Conservation (phyloP, 2,797 vertebrate genomes). For the Coregonus suidteri region DNA sequence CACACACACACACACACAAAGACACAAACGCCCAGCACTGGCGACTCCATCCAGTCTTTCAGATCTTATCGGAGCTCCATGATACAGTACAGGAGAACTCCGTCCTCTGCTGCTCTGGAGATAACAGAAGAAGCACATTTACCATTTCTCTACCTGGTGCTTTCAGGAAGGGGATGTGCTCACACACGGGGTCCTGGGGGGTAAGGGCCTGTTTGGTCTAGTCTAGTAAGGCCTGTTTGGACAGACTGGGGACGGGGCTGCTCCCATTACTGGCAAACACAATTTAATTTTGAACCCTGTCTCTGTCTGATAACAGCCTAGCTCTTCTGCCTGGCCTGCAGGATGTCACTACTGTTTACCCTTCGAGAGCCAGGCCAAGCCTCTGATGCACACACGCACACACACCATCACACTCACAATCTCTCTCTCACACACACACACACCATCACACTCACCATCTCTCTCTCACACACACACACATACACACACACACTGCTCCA, state of each 20-base stretch:
- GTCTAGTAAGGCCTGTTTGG: constrained; percentile 62
- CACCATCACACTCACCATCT: no score
- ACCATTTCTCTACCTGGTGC: constrained; percentile 42
- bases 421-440: no score
- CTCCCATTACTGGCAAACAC: constrained; percentile 73
- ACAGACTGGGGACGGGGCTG: constrained; percentile 64
- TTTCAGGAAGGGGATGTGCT: constrained; percentile 48
- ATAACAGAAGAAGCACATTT: constrained; percentile 65
- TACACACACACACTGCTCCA: constrained; percentile 5
- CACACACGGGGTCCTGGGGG: background rate
- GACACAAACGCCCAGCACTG: no score
- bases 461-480: background rate
- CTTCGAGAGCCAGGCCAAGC: background rate
- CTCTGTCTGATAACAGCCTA: constrained; percentile 41
- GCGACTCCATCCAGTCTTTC: no score
- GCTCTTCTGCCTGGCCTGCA: background rate
- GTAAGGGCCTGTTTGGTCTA: constrained; percentile 46
- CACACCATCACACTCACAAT: no score
- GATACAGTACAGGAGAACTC: constrained; percentile 19
- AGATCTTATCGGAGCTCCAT: no score
- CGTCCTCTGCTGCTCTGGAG: constrained; percentile 35
- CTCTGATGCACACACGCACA: background rate
- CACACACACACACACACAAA: no score
- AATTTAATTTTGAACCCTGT: constrained; percentile 71
- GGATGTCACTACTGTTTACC: background rate